Evolutionary conservation across 2,797 vertebrate species (phyloP).

Genomic region (Phalanger gymnotis): DNA sequence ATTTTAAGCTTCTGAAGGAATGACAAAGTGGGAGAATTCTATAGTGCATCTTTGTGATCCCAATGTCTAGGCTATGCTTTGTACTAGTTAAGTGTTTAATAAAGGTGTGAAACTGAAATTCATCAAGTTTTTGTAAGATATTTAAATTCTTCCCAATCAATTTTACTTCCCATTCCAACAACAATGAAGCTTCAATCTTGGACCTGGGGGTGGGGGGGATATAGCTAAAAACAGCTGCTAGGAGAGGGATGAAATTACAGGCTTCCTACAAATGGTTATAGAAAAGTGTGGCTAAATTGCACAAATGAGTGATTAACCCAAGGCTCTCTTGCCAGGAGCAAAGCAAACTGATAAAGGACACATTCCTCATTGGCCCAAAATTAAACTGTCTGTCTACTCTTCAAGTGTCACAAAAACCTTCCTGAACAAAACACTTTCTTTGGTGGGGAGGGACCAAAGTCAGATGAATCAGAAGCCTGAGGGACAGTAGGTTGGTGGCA

Average conservation of each 20-base stretch:
- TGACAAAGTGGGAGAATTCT: neutral
- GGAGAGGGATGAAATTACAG: neutral
- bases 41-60: neutral
- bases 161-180: neutral
- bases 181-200: neutral
- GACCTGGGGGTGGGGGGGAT: neutral
- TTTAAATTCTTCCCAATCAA: neutral
- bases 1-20: neutral
- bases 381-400: constrained; percentile 7
- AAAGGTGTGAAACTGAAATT: neutral
- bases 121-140: neutral
- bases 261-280: constrained; percentile 28
- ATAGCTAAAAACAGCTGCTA: neutral
- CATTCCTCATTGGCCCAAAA: constrained; percentile 3
- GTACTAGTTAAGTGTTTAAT: neutral
- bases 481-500: neutral
- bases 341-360: neutral
- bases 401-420: constrained; percentile 15
- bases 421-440: neutral
- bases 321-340: neutral
- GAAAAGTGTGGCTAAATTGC: constrained; percentile 4
- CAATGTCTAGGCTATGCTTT: neutral
- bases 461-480: neutral
- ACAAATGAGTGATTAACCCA: constrained; percentile 9
- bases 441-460: constrained; percentile 16